Conservation (phyloP, 2,888 invertebrate species). For the Chloroclystis v-ata region DNA sequence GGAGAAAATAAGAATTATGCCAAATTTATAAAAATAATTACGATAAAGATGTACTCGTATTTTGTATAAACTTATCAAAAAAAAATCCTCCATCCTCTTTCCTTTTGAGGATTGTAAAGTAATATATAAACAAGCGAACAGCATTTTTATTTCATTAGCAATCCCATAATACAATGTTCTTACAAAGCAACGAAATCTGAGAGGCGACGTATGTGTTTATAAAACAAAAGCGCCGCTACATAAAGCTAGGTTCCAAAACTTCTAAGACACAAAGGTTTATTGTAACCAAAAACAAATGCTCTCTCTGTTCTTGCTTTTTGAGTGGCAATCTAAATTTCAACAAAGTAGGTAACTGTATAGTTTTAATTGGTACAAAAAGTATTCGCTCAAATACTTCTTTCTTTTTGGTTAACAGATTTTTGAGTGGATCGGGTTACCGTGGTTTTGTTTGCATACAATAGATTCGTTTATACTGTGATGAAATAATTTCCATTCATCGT, state of each 20-base stretch:
- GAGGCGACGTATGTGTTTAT: constrained; percentile 32
- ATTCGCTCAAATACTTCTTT: constrained; percentile 24
- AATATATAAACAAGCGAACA: background rate
- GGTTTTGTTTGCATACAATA: constrained; percentile 20
- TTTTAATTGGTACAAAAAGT: constrained; percentile 64
- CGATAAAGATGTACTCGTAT: too few relatives aligned
- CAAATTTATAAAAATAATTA: too few relatives aligned
- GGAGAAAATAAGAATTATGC: too few relatives aligned
- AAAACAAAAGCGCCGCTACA: constrained; percentile 45
- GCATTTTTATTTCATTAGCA: constrained; percentile 26
- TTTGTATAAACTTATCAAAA: too few relatives aligned
- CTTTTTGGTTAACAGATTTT: constrained; percentile 34
- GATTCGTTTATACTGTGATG: too few relatives aligned
- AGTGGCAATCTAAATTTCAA: constrained; percentile 62
- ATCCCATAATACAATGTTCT: constrained; percentile 21
- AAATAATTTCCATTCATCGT: too few relatives aligned
- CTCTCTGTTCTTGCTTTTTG: constrained; percentile 50
- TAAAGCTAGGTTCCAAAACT: constrained; percentile 52
- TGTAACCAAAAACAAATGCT: constrained; percentile 59
- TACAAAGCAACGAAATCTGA: constrained; percentile 29
- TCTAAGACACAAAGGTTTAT: constrained; percentile 58
- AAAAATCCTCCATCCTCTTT: too few relatives aligned
- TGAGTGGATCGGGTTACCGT: constrained; percentile 17
- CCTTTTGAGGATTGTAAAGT: too few relatives aligned
- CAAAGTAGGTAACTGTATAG: constrained; percentile 50